phyloP scores from a whole-genome alignment of 2,888 invertebrate species.

The Cecidostiba fungosa region DNA sequence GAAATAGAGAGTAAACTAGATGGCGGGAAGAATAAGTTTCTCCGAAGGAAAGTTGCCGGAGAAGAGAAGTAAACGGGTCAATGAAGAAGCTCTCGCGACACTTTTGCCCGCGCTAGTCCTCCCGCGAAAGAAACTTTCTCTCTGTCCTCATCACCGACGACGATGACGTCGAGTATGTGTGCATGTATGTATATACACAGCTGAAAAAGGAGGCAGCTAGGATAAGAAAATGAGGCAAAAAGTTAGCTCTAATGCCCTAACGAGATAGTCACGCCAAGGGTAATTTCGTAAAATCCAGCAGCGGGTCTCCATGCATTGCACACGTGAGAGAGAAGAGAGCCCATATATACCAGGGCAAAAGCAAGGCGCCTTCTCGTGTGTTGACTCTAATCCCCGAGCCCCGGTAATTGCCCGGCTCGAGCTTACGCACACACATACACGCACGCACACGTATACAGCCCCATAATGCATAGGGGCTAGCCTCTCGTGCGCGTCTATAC shows the following conservation, averaged over 20 bases:
- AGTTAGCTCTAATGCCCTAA: conserved; percentile 14
- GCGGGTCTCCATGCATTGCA: background rate
- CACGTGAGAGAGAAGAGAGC: background rate
- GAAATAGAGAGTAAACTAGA: background rate
- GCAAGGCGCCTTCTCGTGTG: background rate
- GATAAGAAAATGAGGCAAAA: conserved; percentile 23
- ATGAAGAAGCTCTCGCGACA: conserved; percentile 5
- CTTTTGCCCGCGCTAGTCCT: background rate
- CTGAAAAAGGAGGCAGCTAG: background rate
- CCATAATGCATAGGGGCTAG: conserved; percentile 8
- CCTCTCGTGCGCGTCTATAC: conserved; percentile 12
- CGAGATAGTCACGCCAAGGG: conserved; percentile 37
- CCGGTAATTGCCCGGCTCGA: conserved; percentile 32
- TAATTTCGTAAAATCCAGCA: conserved; percentile 40
- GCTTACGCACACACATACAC: background rate
- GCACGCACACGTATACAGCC: background rate
- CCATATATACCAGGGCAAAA: background rate
- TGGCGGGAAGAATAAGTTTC: background rate
- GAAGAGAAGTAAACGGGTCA: conserved; percentile 9
- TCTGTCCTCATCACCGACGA: background rate
- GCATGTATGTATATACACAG: no score
- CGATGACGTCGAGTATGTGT: background rate
- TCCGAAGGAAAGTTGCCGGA: background rate
- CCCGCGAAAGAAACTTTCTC: conserved; percentile 11
- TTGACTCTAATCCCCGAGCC: conserved; percentile 17